Percentiles rank a stretch among this genome's conserved stretches.
Evolutionary conservation across 2,888 invertebrate genomes (phyloP).

Genomic region (Volucella zonaria): DNA sequence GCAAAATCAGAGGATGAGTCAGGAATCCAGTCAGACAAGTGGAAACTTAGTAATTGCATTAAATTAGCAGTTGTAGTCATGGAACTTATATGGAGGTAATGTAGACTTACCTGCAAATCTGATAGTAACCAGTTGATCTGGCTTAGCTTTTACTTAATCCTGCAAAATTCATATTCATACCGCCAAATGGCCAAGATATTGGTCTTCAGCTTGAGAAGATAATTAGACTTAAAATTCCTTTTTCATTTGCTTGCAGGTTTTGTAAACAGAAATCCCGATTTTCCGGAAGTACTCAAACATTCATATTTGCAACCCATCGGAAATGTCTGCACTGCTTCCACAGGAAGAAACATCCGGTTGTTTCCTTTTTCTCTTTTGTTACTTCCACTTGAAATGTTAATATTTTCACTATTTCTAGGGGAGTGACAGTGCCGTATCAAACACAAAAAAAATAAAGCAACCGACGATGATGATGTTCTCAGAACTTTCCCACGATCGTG

Average conservation of each 20-base stretch:
- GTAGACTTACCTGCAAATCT: no score
- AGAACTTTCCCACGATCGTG: constrained; percentile 68
- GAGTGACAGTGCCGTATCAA: constrained; percentile 33
- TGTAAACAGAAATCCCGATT: not conserved
- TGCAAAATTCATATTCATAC: no score
- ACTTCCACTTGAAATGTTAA: constrained; percentile 20
- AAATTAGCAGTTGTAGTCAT: no score
- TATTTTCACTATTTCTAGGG: constrained; percentile 52
- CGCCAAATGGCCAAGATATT: no score
- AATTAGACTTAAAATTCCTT: no score
- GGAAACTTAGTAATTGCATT: no score
- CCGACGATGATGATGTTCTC: constrained; percentile 5
- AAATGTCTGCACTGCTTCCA: constrained; percentile 26
- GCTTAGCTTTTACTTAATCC: no score
- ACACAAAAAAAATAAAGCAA: constrained; percentile 19
- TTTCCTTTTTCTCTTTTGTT: not conserved
- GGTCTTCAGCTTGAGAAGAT: no score
- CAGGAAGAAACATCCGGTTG: constrained; percentile 59
- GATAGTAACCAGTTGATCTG: no score
- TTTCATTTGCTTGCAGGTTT: constrained; percentile 7
- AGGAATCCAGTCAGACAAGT: no score
- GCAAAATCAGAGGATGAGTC: no score
- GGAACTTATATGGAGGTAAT: no score
- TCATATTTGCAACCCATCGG: constrained; percentile 45
- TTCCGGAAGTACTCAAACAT: constrained; percentile 31